Percentiles rank a stretch among this genome's conserved stretches.
Evolutionary conservation across 2,797 vertebrate species (phyloP).

Genomic region (Neostethus bicornis): DNA sequence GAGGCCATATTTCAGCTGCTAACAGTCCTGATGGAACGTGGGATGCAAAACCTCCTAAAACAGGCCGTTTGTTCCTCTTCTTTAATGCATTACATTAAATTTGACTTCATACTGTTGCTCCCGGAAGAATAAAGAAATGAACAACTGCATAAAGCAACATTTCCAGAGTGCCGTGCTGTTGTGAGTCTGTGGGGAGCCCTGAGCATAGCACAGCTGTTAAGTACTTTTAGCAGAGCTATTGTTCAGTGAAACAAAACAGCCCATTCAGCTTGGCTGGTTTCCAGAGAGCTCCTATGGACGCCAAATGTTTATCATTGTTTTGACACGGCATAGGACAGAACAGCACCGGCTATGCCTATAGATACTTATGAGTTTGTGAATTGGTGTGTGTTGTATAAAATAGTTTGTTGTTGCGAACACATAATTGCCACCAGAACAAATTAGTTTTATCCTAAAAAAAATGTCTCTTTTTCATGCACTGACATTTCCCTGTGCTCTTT

Average conservation of each 20-base stretch:
- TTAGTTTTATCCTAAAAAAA: slow-evolving; percentile 27
- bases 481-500: slow-evolving; percentile 1
- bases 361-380: slow-evolving; percentile 47
- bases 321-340: slow-evolving; percentile 74
- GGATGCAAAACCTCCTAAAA: slow-evolving; percentile 10
- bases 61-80: slow-evolving; percentile 4
- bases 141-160: slow-evolving; percentile 65
- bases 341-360: slow-evolving; percentile 75
- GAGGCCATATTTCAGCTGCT: not conserved
- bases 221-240: slow-evolving; percentile 77
- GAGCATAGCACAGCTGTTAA: slow-evolving; percentile 77
- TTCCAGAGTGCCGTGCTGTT: slow-evolving; percentile 58
- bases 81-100: slow-evolving; percentile 30
- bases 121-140: slow-evolving; percentile 57
- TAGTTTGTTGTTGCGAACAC: slow-evolving; percentile 17
- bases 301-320: slow-evolving; percentile 83
- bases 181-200: slow-evolving; percentile 65
- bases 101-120: slow-evolving; percentile 36
- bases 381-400: slow-evolving; percentile 11
- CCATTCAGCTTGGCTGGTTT: slow-evolving; percentile 78
- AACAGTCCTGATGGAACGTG: slow-evolving; percentile 1
- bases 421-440: slow-evolving; percentile 46
- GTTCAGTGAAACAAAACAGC: slow-evolving; percentile 80
- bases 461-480: slow-evolving; percentile 18
- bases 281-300: slow-evolving; percentile 75